Base-by-base conservation (phyloP, 2,113 vertebrate genomes). In the Natator depressus region DNA sequence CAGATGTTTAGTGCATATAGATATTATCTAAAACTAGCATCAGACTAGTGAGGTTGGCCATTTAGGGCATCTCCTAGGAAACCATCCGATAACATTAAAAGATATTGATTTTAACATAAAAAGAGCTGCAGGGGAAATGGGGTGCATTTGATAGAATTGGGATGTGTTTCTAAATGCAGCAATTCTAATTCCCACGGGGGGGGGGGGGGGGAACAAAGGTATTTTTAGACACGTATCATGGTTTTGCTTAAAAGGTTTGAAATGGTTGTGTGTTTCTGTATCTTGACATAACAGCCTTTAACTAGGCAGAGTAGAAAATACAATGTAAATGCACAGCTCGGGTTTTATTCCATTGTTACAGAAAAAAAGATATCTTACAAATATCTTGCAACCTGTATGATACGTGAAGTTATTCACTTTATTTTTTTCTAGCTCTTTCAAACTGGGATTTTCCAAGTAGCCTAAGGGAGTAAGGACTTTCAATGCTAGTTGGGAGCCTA, bases 1-100 rank as follows among this genome's bases (percentile, higher is more conserved):
- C 97, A 96, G 95, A 96, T 98, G 97, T 97, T 98, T 98, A 97
- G 97, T 96, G 97, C 94, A 96, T 95, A 97, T 87, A 98, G 98
- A 97, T 97, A 98, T 98, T 98, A 98, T 98, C 98, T 90, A 96
- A 95, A 94, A 97, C 94, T 49, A 91, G 94, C 97, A 96, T 97
- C 97, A 94, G 94, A 97, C 97, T 85, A 84, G 92, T 95, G 95
- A 96, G 96, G 96, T 93, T 97, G 96, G 97, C 97, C 96, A 81
- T 97, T 96, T 98, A 98, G 98, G 98, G 97, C 98, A 98, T 98
- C 98, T 98, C 98, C 98, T 98, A 98, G 98, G 98, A 98, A 98
- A 98, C 98, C 98, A 98, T 98, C 98, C 97, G 98, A 98, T 98
- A 98, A 96, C 95, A 97, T 98, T 92, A 94, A 95, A 97, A 98